A percentile compares a stretch with the other conserved stretches of the same genome.
These are phyloP conservation scores for Pithecia hirsuta DNA, from an alignment of 2,797 vertebrate genomes.

Conservation along the genomic window DNA sequence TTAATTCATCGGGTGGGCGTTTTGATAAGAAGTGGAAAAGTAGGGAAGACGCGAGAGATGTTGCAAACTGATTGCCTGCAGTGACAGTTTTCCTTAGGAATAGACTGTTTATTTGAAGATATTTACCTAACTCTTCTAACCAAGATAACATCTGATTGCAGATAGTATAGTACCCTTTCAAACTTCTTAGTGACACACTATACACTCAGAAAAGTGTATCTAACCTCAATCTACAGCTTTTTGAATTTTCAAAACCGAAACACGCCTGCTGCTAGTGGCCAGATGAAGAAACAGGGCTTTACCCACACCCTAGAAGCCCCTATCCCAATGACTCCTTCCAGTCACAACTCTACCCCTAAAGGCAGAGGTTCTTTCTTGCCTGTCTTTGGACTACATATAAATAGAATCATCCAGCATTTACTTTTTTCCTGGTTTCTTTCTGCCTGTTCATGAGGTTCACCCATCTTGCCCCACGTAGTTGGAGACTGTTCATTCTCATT, in stretches of 20 bases:
- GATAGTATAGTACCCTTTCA: not conserved
- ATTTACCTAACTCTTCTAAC: not conserved
- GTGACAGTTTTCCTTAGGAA: not conserved
- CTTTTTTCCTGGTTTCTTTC: not conserved
- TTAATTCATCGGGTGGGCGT: not conserved
- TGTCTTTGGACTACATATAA: not conserved
- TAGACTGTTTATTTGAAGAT: not conserved
- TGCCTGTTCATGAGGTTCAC: not conserved
- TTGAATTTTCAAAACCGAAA: not conserved
- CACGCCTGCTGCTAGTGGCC: not conserved
- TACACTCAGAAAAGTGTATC: not conserved
- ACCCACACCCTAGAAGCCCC: not conserved
- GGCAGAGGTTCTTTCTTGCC: not conserved
- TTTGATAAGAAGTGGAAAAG: constrained; percentile 19
- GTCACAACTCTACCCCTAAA: not conserved
- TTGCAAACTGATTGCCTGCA: not conserved
- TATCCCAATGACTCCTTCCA: not conserved
- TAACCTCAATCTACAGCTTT: not conserved
- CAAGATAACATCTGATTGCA: not conserved
- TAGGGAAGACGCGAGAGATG: not conserved
- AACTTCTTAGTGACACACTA: not conserved
- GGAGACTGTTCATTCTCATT: not conserved
- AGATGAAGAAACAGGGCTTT: not conserved
- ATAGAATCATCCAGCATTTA: not conserved
- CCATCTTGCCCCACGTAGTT: not conserved